These are phyloP conservation scores for Gymnopithys bicolor DNA, from an alignment of 2,797 vertebrate genomes.

Conservation along the genomic window DNA sequence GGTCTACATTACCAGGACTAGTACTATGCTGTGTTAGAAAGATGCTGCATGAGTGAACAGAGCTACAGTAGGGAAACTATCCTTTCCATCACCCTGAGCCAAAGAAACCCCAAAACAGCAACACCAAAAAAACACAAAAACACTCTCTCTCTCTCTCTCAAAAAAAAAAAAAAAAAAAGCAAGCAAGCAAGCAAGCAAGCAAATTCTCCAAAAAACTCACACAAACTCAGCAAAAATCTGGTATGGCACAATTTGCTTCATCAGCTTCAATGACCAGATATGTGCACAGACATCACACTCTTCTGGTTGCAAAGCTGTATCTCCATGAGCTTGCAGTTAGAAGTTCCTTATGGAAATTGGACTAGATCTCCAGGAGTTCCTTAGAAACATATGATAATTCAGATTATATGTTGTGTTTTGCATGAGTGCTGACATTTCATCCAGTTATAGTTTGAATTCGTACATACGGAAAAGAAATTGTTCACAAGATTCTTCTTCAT, in stretches of 20 bases:
- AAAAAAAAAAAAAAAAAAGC: too few species aligned
- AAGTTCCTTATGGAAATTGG: background rate
- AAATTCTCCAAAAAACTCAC: too few species aligned
- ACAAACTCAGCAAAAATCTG: background rate
- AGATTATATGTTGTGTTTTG: background rate
- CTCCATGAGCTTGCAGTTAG: background rate
- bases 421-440: background rate
- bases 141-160: too few species aligned
- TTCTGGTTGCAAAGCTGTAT: background rate
- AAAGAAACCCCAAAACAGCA: background rate
- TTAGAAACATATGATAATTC: background rate
- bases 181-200: too few species aligned
- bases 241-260: background rate
- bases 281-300: background rate
- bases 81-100: background rate
- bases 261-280: background rate
- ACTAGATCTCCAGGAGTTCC: background rate
- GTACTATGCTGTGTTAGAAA: background rate
- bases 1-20: background rate
- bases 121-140: too few species aligned
- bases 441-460: background rate
- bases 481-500: background rate
- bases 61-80: background rate
- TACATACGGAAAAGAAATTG: rapidly evolving
- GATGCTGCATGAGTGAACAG: background rate